Evolutionary conservation across 2,888 invertebrate genomes (phyloP).

Genomic region (Plagodis dolabraria): DNA sequence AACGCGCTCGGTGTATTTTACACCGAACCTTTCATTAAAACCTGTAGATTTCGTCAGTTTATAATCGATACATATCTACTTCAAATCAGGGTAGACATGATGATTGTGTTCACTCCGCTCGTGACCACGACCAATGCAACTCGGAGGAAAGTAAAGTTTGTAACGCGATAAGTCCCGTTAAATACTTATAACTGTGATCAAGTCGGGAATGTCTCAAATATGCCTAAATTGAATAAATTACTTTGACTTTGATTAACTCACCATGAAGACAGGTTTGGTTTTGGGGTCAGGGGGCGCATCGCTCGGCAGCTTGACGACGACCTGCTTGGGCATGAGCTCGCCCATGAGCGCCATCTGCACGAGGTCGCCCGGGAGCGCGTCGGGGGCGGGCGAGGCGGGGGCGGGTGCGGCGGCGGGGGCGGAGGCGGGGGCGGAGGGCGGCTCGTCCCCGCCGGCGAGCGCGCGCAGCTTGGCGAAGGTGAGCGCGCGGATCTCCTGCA

Average conservation of each 20-base stretch:
- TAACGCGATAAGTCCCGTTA: no score
- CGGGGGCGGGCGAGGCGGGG: slow-evolving; percentile 39
- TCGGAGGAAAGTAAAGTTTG: no score
- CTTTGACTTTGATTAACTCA: slow-evolving; percentile 44
- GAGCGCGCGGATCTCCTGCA: slow-evolving; percentile 94
- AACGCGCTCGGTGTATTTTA: no score
- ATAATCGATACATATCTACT: no score
- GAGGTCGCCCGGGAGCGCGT: slow-evolving; percentile 68
- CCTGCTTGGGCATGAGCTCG: slow-evolving; percentile 91
- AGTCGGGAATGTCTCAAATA: not conserved
- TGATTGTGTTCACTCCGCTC: not conserved
- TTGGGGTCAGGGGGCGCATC: slow-evolving; percentile 69
- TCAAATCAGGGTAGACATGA: not conserved
- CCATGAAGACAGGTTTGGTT: slow-evolving; percentile 86
- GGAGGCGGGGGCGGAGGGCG: slow-evolving; percentile 9
- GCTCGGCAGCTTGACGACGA: slow-evolving; percentile 88
- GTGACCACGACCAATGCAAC: no score
- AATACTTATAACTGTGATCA: no score
- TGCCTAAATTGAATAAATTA: no score
- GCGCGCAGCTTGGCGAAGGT: slow-evolving; percentile 91
- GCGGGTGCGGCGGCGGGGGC: slow-evolving; percentile 32
- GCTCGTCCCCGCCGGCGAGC: slow-evolving; percentile 68
- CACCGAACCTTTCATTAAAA: no score
- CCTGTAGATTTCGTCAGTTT: no score
- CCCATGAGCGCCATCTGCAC: slow-evolving; percentile 71